A percentile compares a stretch with the other conserved stretches of the same genome.
These are phyloP conservation scores for Ellobium chinense DNA, from an alignment of 2,888 invertebrate species.

Conservation along the genomic window DNA sequence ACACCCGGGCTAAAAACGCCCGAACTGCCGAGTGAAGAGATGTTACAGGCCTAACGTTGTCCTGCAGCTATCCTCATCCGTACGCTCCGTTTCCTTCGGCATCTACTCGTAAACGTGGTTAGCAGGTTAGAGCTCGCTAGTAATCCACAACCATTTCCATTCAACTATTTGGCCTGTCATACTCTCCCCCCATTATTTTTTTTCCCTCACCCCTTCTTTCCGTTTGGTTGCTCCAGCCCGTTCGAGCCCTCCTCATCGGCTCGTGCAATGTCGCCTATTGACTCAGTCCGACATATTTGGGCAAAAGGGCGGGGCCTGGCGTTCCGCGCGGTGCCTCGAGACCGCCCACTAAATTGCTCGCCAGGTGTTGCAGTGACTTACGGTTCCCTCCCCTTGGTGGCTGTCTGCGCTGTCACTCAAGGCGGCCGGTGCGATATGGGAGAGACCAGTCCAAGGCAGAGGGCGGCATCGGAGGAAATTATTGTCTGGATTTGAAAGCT, in stretches of 20 bases:
- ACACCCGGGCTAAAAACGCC: not conserved
- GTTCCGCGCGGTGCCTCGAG: not conserved
- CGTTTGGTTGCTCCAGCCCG: not conserved
- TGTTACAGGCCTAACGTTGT: not conserved
- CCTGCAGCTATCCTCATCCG: not conserved
- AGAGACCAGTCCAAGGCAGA: not conserved
- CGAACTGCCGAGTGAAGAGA: not conserved
- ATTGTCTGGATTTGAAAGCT: not conserved
- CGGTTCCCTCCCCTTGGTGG: not conserved
- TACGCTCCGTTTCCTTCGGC: not conserved
- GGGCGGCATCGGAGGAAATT: not conserved
- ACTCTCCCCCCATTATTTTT: not conserved
- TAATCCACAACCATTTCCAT: conserved; percentile 8
- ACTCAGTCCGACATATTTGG: conserved; percentile 12
- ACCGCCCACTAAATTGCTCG: not conserved
- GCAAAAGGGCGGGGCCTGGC: conserved; percentile 5
- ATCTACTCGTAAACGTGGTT: not conserved
- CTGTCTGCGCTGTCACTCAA: not conserved
- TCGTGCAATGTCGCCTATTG: not conserved
- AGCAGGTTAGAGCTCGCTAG: not conserved
- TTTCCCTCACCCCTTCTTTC: not conserved
- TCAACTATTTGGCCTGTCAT: conserved; percentile 29
- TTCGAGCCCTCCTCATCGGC: not conserved
- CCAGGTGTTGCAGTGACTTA: not conserved
- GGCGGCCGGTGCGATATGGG: not conserved